Evolutionary conservation across 1,140 invertebrate species (phyloP).

Genomic region (Heliothis virescens): DNA sequence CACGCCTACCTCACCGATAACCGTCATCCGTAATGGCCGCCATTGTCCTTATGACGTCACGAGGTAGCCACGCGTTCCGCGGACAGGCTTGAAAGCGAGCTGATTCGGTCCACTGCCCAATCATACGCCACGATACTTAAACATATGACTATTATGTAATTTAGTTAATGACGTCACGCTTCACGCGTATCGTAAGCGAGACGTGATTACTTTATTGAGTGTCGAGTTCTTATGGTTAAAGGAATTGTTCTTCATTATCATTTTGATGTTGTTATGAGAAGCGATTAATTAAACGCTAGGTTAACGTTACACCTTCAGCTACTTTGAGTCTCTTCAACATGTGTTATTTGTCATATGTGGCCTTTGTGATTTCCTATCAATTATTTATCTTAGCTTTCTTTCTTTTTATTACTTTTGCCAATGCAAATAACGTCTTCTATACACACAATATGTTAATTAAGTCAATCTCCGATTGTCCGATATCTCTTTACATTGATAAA

Average conservation of each 20-base stretch:
- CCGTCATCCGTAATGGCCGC: slow-evolving; percentile 3
- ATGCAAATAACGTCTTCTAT: too few relatives aligned
- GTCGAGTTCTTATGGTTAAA: neutral
- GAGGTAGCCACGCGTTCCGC: neutral
- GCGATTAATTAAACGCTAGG: too few relatives aligned
- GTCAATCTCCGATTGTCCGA: too few relatives aligned
- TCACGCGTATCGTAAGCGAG: slow-evolving; percentile 8
- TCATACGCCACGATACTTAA: slow-evolving; percentile 54
- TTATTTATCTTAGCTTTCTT: too few relatives aligned
- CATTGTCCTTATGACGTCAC: slow-evolving; percentile 50
- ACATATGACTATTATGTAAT: slow-evolving; percentile 44
- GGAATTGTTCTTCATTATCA: neutral
- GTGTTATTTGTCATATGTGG: too few relatives aligned
- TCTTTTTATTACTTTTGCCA: too few relatives aligned
- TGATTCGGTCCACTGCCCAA: slow-evolving; percentile 52
- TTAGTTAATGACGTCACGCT: slow-evolving; percentile 41
- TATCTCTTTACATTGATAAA: too few relatives aligned
- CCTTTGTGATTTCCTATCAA: too few relatives aligned
- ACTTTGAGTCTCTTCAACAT: too few relatives aligned
- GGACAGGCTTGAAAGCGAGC: neutral
- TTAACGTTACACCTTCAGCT: too few relatives aligned
- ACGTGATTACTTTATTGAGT: slow-evolving; percentile 22
- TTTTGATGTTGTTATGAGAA: neutral
- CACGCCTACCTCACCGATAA: slow-evolving; percentile 14
- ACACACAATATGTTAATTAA: too few relatives aligned